A percentile compares a stretch with the other conserved stretches of the same genome.
Evolutionary conservation across 2,113 vertebrate genomes (phyloP).

Genomic region (Microcebus ravelobensis): DNA sequence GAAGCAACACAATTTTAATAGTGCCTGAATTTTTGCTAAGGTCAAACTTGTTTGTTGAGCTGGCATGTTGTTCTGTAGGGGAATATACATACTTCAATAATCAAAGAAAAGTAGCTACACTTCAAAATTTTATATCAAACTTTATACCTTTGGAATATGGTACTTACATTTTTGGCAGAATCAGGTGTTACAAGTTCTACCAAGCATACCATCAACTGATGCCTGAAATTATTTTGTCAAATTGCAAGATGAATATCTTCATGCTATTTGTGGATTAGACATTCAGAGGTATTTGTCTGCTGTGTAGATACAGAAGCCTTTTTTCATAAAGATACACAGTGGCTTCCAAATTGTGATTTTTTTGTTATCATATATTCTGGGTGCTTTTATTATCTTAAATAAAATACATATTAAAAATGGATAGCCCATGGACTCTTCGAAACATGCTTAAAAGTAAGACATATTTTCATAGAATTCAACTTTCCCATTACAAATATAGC

Average conservation of each 20-base stretch:
- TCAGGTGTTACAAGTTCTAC: neutral
- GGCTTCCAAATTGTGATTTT: conserved; percentile 1
- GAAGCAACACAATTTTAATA: neutral
- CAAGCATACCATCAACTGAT: neutral
- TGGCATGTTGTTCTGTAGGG: neutral
- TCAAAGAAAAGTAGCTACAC: neutral
- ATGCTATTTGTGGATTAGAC: neutral
- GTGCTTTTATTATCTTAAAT: neutral
- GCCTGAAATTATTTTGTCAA: conserved; percentile 1
- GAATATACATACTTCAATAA: neutral
- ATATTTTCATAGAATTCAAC: neutral
- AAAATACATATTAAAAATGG: neutral
- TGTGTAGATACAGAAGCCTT: neutral
- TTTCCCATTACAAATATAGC: neutral
- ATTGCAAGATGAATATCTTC: neutral
- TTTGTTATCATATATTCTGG: conserved; percentile 9
- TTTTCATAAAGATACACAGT: neutral
- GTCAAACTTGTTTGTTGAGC: neutral
- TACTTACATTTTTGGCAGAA: conserved; percentile 10
- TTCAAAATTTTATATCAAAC: neutral
- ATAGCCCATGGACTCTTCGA: neutral
- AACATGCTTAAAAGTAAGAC: neutral
- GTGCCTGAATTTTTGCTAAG: neutral
- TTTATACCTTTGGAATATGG: neutral
- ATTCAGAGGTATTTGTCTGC: neutral